Base-by-base conservation (phyloP, 2,113 vertebrate genomes). In the Varanus komodoensis region DNA sequence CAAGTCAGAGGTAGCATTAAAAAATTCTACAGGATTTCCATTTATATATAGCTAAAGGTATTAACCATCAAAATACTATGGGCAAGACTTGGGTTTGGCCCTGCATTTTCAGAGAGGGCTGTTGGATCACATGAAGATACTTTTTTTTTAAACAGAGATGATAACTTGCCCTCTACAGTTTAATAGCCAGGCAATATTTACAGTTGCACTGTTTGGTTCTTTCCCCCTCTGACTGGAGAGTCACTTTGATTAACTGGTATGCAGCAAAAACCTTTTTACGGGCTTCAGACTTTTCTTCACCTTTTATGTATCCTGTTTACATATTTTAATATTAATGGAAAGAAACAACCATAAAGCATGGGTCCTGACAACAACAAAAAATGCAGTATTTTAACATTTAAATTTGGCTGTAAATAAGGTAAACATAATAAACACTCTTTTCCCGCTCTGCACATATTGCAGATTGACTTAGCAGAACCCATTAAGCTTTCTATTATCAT, bases 251-350 rank as follows among this genome's bases (percentile, higher is more conserved):
- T 90, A 94, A 93, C 50, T 69, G 21, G 4, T 87, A 67, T 48
- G 54, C 64, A 68, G 77, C 82, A 95, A 92, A 95, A 95, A 84
- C 6, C 3, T 83, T 95, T 93, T 73, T 79, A 94, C 23, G 93
- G 77, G 44, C 52, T 88, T 91, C 32, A 93, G 88, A 89, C 93
- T 94, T 91, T 91, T 92, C 79, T 91, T 61, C 73, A 92, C 6
- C 57, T 93, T 52, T 38, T 92, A 94, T 61, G 3, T 71, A 92
- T 92, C 88, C 23, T 34, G 8, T 92, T 94, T 89, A 93, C 82
- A 32, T 92, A 92, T 89, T 93, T 95, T 88, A 95, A 93, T 94
- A 94, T 82, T 94, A 96, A 95, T 85, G 67, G 29, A 29, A 94
- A 91, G 78, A 93, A 93, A 93, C 38, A 32, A 52, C 27, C 34